Percentiles rank a stretch among this genome's conserved stretches.
Conservation (phyloP, 2,113 vertebrate genomes). For the Lampris incognitus region DNA sequence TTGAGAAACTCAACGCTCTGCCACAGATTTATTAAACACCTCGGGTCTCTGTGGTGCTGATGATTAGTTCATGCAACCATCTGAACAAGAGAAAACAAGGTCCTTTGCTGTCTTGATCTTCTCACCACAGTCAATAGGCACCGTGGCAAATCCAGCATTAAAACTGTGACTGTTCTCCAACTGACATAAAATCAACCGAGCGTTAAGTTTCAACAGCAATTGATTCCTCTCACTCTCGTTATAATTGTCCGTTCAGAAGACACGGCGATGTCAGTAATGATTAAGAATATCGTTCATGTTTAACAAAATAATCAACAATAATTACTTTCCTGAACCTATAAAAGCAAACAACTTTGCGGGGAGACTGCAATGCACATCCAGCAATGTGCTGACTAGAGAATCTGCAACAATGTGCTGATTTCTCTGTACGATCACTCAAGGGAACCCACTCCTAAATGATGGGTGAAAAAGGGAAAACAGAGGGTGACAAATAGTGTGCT, state of each 20-base stretch:
- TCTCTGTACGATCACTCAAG: slow-evolving; percentile 72
- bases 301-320: not conserved
- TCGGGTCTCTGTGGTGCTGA: too few relatives aligned
- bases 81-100: too few relatives aligned
- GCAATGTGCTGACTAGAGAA: slow-evolving; percentile 72
- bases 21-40: too few relatives aligned
- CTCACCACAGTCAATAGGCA: too few relatives aligned
- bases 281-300: not conserved
- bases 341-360: slow-evolving; percentile 25
- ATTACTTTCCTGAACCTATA: slow-evolving; percentile 40
- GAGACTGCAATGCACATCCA: slow-evolving; percentile 41
- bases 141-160: too few relatives aligned
- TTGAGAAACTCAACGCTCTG: too few relatives aligned
- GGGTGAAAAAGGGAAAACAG: slow-evolving; percentile 70
- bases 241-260: not conserved
- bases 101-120: too few relatives aligned
- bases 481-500: slow-evolving; percentile 69
- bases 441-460: slow-evolving; percentile 71
- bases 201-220: too few relatives aligned
- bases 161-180: too few relatives aligned
- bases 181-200: too few relatives aligned
- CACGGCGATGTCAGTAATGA: not conserved
- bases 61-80: too few relatives aligned
- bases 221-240: not conserved
- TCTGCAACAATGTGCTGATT: slow-evolving; percentile 72